Evolutionary conservation across 2,113 vertebrate species (phyloP), one percentile per base, ranked within the genome.

Genomic region (Oncorhynchus keta): DNA sequence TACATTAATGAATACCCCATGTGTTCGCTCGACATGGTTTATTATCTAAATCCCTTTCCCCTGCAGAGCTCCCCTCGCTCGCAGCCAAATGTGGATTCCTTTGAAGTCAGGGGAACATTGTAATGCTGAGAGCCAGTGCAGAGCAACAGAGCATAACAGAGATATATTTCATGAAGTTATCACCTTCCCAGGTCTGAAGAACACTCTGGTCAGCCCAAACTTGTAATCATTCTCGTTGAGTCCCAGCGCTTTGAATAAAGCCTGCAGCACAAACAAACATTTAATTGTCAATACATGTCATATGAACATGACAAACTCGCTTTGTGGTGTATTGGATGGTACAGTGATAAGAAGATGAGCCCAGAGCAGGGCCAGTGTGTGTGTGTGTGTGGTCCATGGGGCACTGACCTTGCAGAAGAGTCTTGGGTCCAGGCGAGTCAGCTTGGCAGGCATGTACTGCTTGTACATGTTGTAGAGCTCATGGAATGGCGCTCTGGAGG

Each of bases 391-490:
- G 39, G 39, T 9, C 39, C 39, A 45, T 3, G n/a, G 22, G 28
- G 69, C 30, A 32, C 83, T 11, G 22, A 99, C 98, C 94, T 99
- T 99, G 94, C 97, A 98, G 90, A 99, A 99, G 32, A 99, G 95
- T 1, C 98, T 94, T 0, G 97, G 98, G 91, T 99, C 98, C 72
- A 99, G 91, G 2, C 98, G 95, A 67, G 94, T 93, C 72, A 99
- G 91, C 78, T 98, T 98, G 62, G 95, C 93, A 9, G 98, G 98
- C 95, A 99, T 95, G 78, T 98, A 99, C 76, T 96, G 94, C 89
- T 98, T 96, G 89, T 99, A 99, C 98, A 99, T 99, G 85, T 98
- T 99, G 91, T 99, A 99, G 2, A 99, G 95, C n/a, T 99, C 98
- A 4, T 98, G 97, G 93, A 99, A 99, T 0, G 97, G 96, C 32